These are phyloP conservation scores for Albula goreensis DNA, from an alignment of 2,113 vertebrate species.

Conservation along the genomic window DNA sequence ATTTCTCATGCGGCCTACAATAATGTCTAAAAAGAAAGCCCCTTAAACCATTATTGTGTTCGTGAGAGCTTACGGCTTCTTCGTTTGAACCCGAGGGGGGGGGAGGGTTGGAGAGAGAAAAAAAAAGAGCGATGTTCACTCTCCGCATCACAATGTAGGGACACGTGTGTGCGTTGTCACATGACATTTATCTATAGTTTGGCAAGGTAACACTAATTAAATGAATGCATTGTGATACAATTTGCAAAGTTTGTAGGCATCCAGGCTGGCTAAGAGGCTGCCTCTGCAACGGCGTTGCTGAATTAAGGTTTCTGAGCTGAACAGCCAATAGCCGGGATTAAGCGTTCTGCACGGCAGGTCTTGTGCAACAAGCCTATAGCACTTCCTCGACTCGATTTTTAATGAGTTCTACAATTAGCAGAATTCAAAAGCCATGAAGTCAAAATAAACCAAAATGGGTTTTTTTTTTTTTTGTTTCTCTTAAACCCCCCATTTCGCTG, in stretches of 20 bases:
- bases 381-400: conserved; percentile 67
- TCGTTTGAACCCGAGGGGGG: not conserved
- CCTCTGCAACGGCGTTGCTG: conserved; percentile 6
- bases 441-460: conserved; percentile 42
- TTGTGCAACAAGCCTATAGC: conserved; percentile 52
- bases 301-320: conserved; percentile 41
- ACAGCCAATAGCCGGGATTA: conserved; percentile 47
- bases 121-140: not conserved
- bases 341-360: conserved; percentile 53
- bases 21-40: not conserved
- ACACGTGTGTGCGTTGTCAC: conserved; percentile 5
- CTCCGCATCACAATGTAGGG: not conserved
- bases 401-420: conserved; percentile 80
- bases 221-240: conserved; percentile 34
- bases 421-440: conserved; percentile 68
- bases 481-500: conserved; percentile 11
- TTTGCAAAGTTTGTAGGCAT: conserved; percentile 38
- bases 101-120: not conserved
- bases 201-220: conserved; percentile 50
- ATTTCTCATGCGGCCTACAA: not conserved
- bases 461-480: not conserved
- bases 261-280: conserved; percentile 19
- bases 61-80: not conserved
- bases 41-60: not conserved
- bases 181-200: not conserved